Percentiles rank a stretch among this genome's conserved stretches.
These are phyloP conservation scores for Ctenopoma kingsleyae DNA, from an alignment of 2,797 vertebrate species.

Conservation along the genomic window DNA sequence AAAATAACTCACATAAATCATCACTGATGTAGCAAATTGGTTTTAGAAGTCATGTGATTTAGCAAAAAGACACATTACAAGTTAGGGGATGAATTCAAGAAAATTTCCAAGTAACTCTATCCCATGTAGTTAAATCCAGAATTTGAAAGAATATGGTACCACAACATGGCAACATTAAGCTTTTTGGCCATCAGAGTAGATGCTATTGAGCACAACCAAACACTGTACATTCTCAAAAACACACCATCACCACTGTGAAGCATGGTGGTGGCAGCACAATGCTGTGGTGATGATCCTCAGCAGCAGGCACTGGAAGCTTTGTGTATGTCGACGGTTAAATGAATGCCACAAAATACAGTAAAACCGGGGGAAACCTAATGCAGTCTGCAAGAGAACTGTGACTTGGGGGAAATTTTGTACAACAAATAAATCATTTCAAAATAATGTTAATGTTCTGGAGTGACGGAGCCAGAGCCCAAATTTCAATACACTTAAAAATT, in stretches of 20 bases:
- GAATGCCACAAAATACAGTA: background rate
- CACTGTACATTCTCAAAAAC: too few species aligned
- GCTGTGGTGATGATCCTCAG: background rate
- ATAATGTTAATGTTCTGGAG: background rate
- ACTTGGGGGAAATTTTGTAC: background rate
- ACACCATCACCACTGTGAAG: too few species aligned
- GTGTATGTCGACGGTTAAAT: background rate
- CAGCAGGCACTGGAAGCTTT: background rate
- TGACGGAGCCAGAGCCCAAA: conserved; percentile 1
- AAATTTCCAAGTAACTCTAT: too few species aligned
- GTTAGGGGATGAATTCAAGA: too few species aligned
- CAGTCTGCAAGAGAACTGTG: conserved; percentile 2
- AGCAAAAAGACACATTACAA: too few species aligned
- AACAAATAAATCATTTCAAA: background rate
- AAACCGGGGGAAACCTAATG: background rate
- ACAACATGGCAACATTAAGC: too few species aligned
- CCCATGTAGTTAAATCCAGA: too few species aligned
- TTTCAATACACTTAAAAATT: background rate
- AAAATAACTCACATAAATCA: too few species aligned
- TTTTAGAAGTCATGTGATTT: background rate
- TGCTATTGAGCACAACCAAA: too few species aligned
- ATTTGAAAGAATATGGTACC: too few species aligned
- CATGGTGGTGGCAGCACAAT: background rate
- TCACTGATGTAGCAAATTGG: too few species aligned
- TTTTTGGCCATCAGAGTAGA: too few species aligned